Evolutionary conservation across 2,888 invertebrate genomes (phyloP).

Genomic region (Scaptomyza tumidula): DNA sequence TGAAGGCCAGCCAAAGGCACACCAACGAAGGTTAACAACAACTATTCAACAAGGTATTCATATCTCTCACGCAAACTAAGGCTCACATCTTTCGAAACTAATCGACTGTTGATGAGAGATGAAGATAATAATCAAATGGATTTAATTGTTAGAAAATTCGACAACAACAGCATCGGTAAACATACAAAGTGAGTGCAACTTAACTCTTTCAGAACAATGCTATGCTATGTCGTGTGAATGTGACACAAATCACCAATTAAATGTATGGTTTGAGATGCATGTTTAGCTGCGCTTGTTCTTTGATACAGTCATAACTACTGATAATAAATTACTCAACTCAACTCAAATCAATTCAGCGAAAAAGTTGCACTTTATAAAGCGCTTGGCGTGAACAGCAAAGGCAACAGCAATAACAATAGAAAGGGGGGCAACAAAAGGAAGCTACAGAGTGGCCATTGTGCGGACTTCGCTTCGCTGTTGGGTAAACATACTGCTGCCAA

Average conservation of each 20-base stretch:
- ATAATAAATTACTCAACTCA: neutral
- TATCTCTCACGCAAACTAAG: too few species aligned
- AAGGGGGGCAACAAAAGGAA: neutral
- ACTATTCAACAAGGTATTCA: too few species aligned
- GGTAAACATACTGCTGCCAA: conserved; percentile 68
- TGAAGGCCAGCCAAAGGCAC: conserved; percentile 43
- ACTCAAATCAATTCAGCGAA: neutral
- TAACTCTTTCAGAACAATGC: too few species aligned
- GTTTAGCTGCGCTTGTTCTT: neutral
- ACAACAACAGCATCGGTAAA: neutral
- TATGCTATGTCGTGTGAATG: too few species aligned
- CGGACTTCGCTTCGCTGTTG: conserved; percentile 16
- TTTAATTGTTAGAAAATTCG: too few species aligned
- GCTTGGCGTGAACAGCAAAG: conserved; percentile 13
- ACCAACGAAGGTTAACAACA: conserved; percentile 25
- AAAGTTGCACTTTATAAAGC: conserved; percentile 3
- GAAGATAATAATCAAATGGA: neutral
- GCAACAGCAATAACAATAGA: neutral
- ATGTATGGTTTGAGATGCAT: neutral
- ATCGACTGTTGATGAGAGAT: neutral
- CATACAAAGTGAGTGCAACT: too few species aligned
- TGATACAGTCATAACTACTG: too few species aligned
- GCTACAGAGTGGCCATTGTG: neutral
- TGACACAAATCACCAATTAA: neutral
- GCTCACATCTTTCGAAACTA: neutral